Conservation (phyloP, 1,140 invertebrate genomes). For the Scaptomyza montana region DNA sequence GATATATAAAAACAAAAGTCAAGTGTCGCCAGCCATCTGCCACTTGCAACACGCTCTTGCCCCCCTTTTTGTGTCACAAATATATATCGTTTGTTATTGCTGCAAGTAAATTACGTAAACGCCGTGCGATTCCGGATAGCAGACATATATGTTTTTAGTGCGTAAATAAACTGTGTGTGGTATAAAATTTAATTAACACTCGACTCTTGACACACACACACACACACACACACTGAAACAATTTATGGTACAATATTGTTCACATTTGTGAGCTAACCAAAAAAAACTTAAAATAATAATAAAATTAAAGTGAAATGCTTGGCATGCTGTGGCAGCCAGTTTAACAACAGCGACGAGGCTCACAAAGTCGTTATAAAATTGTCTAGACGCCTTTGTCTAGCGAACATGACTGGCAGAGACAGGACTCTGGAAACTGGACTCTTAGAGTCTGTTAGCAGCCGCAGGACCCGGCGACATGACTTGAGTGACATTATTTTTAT, state of each 20-base stretch:
- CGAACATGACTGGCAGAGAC: constrained; percentile 39
- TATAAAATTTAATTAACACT: constrained; percentile 73
- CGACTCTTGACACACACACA: constrained; percentile 42
- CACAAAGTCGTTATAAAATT: constrained; percentile 71
- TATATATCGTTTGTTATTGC: constrained; percentile 1
- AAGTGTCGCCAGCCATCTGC: constrained; percentile 64
- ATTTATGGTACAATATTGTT: constrained; percentile 17
- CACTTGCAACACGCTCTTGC: constrained; percentile 11
- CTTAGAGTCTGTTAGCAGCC: background rate
- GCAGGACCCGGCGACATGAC: background rate
- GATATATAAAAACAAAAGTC: constrained; percentile 76
- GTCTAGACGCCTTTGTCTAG: constrained; percentile 76
- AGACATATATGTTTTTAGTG: constrained; percentile 23
- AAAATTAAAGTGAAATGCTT: constrained; percentile 44
- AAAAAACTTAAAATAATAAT: constrained; percentile 30
- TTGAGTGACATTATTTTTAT: constrained; percentile 53
- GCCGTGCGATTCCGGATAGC: constrained; percentile 51
- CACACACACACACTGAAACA: constrained; percentile 26
- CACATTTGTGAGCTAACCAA: constrained; percentile 58
- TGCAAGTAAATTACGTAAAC: constrained; percentile 76
- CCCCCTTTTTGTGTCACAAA: background rate
- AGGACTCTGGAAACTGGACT: background rate
- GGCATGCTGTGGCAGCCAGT: constrained; percentile 44
- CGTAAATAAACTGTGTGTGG: constrained; percentile 61
- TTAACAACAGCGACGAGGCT: constrained; percentile 16